phyloP scores from a whole-genome alignment of 2,888 invertebrate species.

The Torymus tubicola region DNA sequence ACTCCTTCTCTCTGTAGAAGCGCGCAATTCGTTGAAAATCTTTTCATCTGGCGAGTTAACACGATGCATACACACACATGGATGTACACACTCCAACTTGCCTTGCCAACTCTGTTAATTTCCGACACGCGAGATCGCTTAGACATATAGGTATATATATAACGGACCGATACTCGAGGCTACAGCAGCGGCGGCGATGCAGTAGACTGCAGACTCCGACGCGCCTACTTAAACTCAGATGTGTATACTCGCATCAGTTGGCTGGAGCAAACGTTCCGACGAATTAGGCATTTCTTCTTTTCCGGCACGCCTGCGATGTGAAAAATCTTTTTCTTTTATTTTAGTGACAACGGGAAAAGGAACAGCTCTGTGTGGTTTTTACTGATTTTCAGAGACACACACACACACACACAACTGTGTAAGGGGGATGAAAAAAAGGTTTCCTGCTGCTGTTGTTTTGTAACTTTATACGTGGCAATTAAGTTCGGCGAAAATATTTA shows the following conservation, averaged over 20 bases:
- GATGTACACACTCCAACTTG: neutral
- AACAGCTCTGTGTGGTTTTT: neutral
- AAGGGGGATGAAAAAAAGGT: constrained; percentile 9
- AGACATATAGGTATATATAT: constrained; percentile 25
- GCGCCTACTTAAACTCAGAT: constrained; percentile 24
- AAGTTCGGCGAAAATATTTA: neutral
- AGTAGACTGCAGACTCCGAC: neutral
- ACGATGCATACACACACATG: constrained; percentile 8
- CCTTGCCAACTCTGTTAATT: constrained; percentile 48
- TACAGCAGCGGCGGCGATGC: neutral
- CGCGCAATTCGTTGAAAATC: constrained; percentile 36
- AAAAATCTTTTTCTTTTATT: neutral
- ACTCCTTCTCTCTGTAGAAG: neutral
- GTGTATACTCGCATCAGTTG: too few species aligned
- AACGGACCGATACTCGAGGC: constrained; percentile 43
- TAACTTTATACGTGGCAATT: constrained; percentile 10
- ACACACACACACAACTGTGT: too few species aligned
- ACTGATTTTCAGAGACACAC: constrained; percentile 9
- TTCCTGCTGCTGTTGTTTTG: neutral
- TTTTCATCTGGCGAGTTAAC: constrained; percentile 49
- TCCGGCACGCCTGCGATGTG: constrained; percentile 6
- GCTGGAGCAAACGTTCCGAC: constrained; percentile 11
- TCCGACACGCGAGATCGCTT: constrained; percentile 51
- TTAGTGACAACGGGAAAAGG: neutral
- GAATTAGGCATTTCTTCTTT: neutral